Conservation (phyloP, 2,888 invertebrate genomes). For the Amblyjoppa proteus region DNA sequence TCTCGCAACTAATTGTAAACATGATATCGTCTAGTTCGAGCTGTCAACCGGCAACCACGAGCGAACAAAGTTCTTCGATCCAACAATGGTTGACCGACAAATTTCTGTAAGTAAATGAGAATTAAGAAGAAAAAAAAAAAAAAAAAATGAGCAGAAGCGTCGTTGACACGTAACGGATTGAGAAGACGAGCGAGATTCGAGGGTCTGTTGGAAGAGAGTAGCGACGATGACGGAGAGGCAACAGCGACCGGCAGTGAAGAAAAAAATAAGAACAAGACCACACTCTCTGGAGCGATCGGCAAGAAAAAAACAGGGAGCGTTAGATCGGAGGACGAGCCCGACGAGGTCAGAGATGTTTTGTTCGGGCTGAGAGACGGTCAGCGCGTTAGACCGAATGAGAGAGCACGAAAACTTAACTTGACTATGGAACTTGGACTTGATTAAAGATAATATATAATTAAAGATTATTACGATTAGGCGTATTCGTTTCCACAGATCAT, state of each 20-base stretch:
- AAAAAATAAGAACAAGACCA: neutral
- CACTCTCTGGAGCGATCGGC: neutral
- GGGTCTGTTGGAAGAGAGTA: slow-evolving; percentile 71
- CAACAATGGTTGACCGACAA: neutral
- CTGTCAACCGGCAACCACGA: neutral
- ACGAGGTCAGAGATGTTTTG: slow-evolving; percentile 54
- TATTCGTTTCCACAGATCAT: slow-evolving; percentile 85
- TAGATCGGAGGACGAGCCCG: slow-evolving; percentile 56
- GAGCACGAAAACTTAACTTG: neutral
- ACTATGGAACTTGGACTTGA: neutral
- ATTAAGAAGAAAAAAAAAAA: neutral
- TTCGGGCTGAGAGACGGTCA: neutral
- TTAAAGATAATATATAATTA: too few relatives aligned
- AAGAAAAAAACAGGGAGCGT: neutral
- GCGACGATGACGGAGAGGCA: slow-evolving; percentile 58
- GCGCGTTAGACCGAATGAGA: neutral
- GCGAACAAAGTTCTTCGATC: neutral
- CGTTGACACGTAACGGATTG: neutral
- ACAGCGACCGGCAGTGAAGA: neutral
- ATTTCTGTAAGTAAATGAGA: slow-evolving; percentile 1
- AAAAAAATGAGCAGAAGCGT: neutral
- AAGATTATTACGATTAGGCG: neutral
- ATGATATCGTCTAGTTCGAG: slow-evolving; percentile 11
- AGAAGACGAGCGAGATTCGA: slow-evolving; percentile 73
- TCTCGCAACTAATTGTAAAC: neutral